phyloP scores from a whole-genome alignment of 1,140 invertebrate genomes.

The Drosophila miranda region DNA sequence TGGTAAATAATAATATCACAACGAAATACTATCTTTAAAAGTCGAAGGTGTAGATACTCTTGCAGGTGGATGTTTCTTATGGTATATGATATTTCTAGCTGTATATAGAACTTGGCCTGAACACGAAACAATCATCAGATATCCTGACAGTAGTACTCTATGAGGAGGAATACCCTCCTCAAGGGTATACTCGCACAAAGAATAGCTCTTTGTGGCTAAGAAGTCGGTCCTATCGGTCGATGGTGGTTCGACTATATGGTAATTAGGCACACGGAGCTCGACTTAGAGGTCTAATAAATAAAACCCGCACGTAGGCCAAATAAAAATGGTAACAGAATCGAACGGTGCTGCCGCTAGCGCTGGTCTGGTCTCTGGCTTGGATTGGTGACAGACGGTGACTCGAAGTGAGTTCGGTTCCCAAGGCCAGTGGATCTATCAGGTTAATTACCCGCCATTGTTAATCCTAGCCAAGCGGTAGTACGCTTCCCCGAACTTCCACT shows the following conservation, averaged over 20 bases:
- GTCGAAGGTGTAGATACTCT: too few species aligned
- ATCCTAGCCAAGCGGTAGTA: conserved; percentile 66
- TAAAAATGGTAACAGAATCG: conserved; percentile 74
- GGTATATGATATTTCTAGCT: too few species aligned
- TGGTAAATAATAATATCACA: too few species aligned
- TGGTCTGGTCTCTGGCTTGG: background rate
- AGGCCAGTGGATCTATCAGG: conserved; percentile 69
- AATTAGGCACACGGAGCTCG: conserved; percentile 3
- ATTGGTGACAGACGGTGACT: conserved; percentile 14
- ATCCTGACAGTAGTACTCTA: too few species aligned
- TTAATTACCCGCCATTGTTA: conserved; percentile 79
- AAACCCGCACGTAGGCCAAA: conserved; percentile 75
- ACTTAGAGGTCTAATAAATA: conserved; percentile 58
- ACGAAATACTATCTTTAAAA: conserved; percentile 14
- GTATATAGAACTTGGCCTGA: too few species aligned
- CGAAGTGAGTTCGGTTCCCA: conserved; percentile 26
- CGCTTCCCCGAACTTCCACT: conserved; percentile 17
- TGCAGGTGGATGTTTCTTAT: too few species aligned
- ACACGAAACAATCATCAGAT: too few species aligned
- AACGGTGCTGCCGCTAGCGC: conserved; percentile 11
- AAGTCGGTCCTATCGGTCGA: conserved; percentile 19
- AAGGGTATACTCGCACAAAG: background rate
- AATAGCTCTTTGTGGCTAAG: conserved; percentile 45
- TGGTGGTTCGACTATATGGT: conserved; percentile 44
- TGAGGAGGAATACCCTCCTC: too few species aligned